phyloP scores from a whole-genome alignment of 35 echinoderm and acorn worm genomes.

The Anneissia japonica region DNA sequence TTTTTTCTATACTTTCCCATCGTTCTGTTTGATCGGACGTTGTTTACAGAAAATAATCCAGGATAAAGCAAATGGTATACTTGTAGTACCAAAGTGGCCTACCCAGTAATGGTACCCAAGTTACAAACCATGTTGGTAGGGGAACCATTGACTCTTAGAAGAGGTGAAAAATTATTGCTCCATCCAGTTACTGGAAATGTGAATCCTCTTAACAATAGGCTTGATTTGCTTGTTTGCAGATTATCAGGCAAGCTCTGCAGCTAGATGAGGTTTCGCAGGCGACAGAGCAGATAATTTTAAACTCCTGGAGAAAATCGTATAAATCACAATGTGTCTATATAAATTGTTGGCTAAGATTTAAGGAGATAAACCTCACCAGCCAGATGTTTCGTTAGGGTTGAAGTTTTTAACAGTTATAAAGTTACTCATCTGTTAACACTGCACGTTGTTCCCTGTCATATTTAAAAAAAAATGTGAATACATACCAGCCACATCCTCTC shows the following conservation, averaged over 20 bases:
- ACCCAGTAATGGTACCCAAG: constrained; percentile 70
- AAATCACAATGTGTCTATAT: constrained; percentile 30
- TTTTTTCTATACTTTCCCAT: constrained; percentile 32
- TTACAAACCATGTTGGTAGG: constrained; percentile 32
- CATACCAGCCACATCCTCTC: constrained; percentile 26
- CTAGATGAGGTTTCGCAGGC: constrained; percentile 28
- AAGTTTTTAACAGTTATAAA: constrained; percentile 21
- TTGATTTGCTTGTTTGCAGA: constrained; percentile 40
- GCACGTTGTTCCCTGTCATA: constrained; percentile 37
- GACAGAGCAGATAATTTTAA: constrained; percentile 48
- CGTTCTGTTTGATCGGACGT: constrained; percentile 7
- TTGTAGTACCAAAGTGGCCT: constrained; percentile 37
- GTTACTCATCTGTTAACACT: constrained; percentile 53
- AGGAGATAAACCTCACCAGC: constrained; percentile 1
- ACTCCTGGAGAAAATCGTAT: constrained; percentile 46
- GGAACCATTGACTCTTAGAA: constrained; percentile 35
- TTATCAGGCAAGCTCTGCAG: constrained; percentile 50
- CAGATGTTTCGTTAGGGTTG: constrained; percentile 32
- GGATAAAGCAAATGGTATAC: constrained; percentile 46
- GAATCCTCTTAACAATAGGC: not conserved
- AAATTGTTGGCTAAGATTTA: constrained; percentile 56
- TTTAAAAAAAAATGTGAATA: constrained; percentile 11
- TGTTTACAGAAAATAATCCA: constrained; percentile 19
- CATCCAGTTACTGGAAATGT: not conserved
- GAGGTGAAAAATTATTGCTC: not conserved